Evolutionary conservation across 2,888 invertebrate species (phyloP), one percentile per base, ranked within the genome.

Genomic region (Melanostoma mellinum): DNA sequence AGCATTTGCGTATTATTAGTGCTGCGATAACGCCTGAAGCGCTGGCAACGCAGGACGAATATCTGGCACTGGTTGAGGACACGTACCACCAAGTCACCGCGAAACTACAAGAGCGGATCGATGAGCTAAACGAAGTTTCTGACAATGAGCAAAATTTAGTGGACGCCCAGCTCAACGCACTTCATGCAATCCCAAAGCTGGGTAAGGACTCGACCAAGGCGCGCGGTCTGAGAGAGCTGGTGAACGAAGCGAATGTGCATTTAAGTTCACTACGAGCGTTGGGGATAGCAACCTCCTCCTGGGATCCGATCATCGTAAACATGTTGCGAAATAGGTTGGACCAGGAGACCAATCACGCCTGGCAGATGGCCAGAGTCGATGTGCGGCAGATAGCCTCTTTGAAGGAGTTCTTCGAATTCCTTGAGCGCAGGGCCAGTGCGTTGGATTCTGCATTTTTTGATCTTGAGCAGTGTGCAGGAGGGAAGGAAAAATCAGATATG

Each of bases 281-380:
- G n/a, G 36, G 36, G 6, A 0, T 35, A 0, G 53, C 42, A 6
- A 44, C 35, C 0, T n/a, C 3, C 1, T 20, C 44, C 1, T 55
- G 56, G 55, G 56, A 68, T 30, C 46, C 67, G 0, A 2, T 56
- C 1, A 50, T 69, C 10, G 68, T 69, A 0, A 69, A 69, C 38
- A 50, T 60, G 71, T 8, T 71, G 9, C 38, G 50, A 32, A 32
- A 38, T 8, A 30, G 71, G 4, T 30, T 71, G 6, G 71, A 71
- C n/a, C 5, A 38, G 0, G 60, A 71, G 9, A 71, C 71, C 2
- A 71, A 71, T 35, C 60, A 36, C 8, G 72, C 53, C 2, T 72
- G 53, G 53, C 72, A 72, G 35, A 52, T 61, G 72, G 30, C 33
- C 0, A 60, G 55, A 9, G 60, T 33, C 0, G 68, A 46, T 6